Percentiles rank a stretch among this genome's conserved stretches.
phyloP scores from a whole-genome alignment of 2,888 invertebrate genomes.

The Perizoma affinitatum region DNA sequence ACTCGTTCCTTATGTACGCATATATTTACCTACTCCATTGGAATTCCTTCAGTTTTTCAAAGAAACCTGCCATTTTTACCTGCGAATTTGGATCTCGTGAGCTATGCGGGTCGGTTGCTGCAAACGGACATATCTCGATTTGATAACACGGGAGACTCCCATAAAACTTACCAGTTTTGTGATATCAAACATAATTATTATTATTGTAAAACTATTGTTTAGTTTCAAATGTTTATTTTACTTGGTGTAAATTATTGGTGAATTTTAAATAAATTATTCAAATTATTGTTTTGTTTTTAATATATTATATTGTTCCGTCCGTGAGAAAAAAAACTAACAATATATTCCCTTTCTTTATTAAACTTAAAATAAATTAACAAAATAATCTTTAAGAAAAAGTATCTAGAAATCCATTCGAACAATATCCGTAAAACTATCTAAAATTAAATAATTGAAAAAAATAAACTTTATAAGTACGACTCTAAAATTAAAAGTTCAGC shows the following conservation, averaged over 20 bases:
- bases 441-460: constrained; percentile 17
- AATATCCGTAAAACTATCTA: constrained; percentile 24
- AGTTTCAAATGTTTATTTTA: constrained; percentile 54
- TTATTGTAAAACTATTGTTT: constrained; percentile 42
- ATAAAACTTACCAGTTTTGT: constrained; percentile 51
- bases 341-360: constrained; percentile 1
- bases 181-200: constrained; percentile 49
- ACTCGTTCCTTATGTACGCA: no score
- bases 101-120: no score
- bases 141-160: constrained; percentile 23
- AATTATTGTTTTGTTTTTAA: constrained; percentile 47
- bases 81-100: no score
- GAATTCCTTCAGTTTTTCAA: no score
- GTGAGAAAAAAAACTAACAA: no score
- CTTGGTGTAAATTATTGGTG: constrained; percentile 73
- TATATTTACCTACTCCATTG: no score
- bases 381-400: constrained; percentile 7
- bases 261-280: constrained; percentile 73
- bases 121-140: no score
- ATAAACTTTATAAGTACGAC: no score
- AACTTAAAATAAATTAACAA: constrained; percentile 20
- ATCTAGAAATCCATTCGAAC: background rate
- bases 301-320: background rate
- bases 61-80: no score
- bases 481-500: constrained; percentile 2